Conservation (phyloP, 2,888 invertebrate genomes). For the Leptinotarsa tumamoca region DNA sequence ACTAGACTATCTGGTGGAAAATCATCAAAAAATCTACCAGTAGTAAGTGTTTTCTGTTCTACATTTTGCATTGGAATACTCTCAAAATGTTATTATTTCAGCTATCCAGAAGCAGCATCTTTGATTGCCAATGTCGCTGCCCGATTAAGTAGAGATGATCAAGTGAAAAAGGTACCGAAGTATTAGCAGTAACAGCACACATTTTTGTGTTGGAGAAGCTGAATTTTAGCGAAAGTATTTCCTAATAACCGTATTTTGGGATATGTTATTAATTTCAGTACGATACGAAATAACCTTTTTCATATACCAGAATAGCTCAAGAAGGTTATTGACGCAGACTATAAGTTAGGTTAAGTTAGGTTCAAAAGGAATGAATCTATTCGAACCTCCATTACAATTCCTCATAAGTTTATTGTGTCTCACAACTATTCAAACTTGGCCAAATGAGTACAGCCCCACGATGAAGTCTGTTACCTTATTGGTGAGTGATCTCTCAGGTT, state of each 20-base stretch:
- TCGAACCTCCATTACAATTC: too few species aligned
- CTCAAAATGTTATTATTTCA: constrained; percentile 23
- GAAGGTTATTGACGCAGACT: too few species aligned
- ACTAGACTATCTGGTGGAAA: constrained; percentile 67
- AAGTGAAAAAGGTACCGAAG: constrained; percentile 37
- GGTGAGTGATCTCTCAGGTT: too few species aligned
- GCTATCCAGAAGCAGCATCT: constrained; percentile 29
- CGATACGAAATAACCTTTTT: too few species aligned
- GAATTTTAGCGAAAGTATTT: background rate
- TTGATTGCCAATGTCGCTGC: constrained; percentile 35
- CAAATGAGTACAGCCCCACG: too few species aligned
- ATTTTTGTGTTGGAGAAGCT: background rate
- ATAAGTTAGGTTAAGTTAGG: too few species aligned
- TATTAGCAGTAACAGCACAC: background rate
- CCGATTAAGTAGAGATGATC: constrained; percentile 36
- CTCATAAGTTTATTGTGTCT: too few species aligned
- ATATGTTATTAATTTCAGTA: background rate
- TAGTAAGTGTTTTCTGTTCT: constrained; percentile 43
- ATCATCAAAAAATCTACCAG: constrained; percentile 63
- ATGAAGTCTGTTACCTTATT: too few species aligned
- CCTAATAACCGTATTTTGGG: background rate
- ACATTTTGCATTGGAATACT: background rate
- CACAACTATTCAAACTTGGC: too few species aligned
- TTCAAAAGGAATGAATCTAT: too few species aligned
- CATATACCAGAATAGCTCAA: too few species aligned